Base-by-base conservation (phyloP, 2,797 vertebrate species). In the Chelidonichthys spinosus region DNA sequence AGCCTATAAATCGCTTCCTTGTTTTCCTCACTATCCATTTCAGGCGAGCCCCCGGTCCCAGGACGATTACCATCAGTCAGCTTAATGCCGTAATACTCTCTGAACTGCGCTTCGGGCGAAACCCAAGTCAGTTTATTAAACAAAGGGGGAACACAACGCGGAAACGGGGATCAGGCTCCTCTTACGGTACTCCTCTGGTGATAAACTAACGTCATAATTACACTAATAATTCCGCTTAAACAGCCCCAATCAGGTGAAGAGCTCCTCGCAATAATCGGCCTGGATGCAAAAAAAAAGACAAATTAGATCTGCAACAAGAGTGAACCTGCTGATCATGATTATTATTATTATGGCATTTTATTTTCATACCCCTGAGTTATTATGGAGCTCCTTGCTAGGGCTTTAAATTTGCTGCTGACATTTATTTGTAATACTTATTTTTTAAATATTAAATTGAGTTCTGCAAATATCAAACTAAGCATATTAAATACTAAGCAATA, bases 101-200 rank as follows among this genome's bases (percentile, higher is more conserved):
- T 69, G 65, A 85, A 74, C 79, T 78, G 63, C 60, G 89, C 92
- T 91, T 69, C 82, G 53, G 90, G 90, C 91, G 72, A 88, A 90
- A 89, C 84, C 86, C 63, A 69, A 88, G 85, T 90, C 85, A 87
- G 81, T 92, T 88, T 87, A 92, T 90, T 90, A 90, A 92, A 90
- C 79, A 79, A 68, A 74, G 73, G 63, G 58, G 79, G 85, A 82
- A 84, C 87, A 89, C 77, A 78, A 77, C 74, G 66, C 76, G 80
- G 85, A 89, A 87, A 85, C 76, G 46, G 72, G 69, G 84, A 91
- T 86, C 82, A 89, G 84, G 83, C 72, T 92, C 82, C 74, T 65
- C 86, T 90, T 77, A 84, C 84, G 72, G 40, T 54, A 79, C 73
- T 82, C 72, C 72, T 85, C 72, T 66, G 73, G 35, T 83, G 74